Conservation (phyloP, 2,113 vertebrate genomes). For the Corythaixoides concolor region DNA sequence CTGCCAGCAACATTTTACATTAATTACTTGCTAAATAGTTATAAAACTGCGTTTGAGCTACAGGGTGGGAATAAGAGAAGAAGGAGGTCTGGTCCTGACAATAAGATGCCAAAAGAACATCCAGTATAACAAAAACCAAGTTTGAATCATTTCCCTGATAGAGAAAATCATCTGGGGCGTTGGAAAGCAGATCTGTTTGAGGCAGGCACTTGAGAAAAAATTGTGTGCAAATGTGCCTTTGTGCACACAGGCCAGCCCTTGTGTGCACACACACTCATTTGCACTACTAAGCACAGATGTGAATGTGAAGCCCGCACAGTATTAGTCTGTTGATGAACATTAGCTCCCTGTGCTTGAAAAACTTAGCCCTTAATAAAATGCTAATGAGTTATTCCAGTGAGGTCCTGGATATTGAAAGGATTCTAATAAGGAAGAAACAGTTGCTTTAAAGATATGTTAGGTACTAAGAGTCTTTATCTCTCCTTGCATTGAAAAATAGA, state of each 20-base stretch:
- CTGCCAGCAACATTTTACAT: neutral
- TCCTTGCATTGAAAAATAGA: neutral
- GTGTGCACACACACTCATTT: neutral
- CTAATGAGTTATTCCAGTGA: neutral
- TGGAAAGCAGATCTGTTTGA: slow-evolving; percentile 38
- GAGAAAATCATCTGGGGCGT: slow-evolving; percentile 48
- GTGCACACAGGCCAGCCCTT: neutral
- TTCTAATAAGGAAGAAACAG: neutral
- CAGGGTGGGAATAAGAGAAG: neutral
- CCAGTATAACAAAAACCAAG: neutral
- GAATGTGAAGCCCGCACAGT: neutral
- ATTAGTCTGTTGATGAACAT: neutral
- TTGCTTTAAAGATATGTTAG: neutral
- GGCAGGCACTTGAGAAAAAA: slow-evolving; percentile 1
- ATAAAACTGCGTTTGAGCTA: neutral
- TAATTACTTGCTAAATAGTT: neutral
- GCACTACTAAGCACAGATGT: neutral
- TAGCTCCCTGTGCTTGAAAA: neutral
- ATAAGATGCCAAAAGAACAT: neutral
- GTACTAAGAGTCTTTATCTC: neutral
- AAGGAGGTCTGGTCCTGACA: neutral
- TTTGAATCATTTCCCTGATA: slow-evolving; percentile 43
- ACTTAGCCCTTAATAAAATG: neutral
- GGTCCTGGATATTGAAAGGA: neutral
- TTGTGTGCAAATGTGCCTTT: neutral